These are phyloP conservation scores for Agelas oroides DNA, from an alignment of 37 sponge, comb jelly and placozoan genomes.

Conservation along the genomic window DNA sequence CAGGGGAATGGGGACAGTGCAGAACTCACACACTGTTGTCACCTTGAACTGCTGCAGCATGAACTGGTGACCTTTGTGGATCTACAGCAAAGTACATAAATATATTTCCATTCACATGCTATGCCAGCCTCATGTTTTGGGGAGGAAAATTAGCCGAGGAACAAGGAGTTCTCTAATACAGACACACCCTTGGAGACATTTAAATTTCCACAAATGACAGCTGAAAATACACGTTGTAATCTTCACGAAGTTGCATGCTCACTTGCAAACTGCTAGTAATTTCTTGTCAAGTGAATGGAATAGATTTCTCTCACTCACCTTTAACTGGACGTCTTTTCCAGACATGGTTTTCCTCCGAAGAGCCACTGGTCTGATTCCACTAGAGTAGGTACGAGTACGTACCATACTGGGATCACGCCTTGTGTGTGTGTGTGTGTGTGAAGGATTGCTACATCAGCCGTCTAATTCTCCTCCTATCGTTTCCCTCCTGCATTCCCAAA, in stretches of 20 bases:
- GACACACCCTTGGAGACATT: background rate
- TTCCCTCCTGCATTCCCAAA: too few species aligned
- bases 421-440: too few species aligned
- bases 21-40: conserved; percentile 85
- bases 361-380: conserved; percentile 39
- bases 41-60: conserved; percentile 74
- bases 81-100: conserved; percentile 1
- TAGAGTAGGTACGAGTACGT: background rate
- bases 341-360: conserved; percentile 43
- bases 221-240: too few species aligned
- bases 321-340: conserved; percentile 29
- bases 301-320: conserved; percentile 28
- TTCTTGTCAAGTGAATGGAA: too few species aligned
- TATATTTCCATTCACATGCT: background rate
- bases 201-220: background rate
- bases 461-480: background rate
- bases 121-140: background rate
- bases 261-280: too few species aligned
- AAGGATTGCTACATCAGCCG: too few species aligned
- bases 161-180: background rate
- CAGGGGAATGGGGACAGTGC: conserved; percentile 66
- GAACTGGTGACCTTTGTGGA: conserved; percentile 84
- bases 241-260: too few species aligned
- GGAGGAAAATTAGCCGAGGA: too few species aligned
- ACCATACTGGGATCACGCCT: conserved; percentile 1